Evolutionary conservation across 2,113 vertebrate genomes (phyloP), one percentile per base, ranked within the genome.

Genomic region (Stigmatopora nigra): DNA sequence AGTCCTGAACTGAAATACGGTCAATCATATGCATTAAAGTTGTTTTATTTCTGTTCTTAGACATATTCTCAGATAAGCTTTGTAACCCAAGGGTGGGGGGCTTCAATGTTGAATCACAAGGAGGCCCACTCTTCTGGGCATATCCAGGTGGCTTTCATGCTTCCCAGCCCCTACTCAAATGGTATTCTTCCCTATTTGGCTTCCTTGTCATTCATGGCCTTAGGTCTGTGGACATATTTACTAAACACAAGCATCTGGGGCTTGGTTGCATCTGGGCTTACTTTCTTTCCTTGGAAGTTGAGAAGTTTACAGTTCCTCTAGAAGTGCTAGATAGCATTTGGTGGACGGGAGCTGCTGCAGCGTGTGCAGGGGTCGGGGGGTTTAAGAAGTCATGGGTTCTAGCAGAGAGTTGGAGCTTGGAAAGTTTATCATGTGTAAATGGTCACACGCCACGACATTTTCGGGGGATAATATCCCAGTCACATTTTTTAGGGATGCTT

Each of bases 201-300:
- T 38, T 69, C 41, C 58, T 66, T 51, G 76, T 78, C 76, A 57
- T 56, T 81, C 77, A 71, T 4, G 49, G 47, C 57, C 71, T 65
- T 63, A 67, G 73, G 73, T 73, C 73, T 75, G 72, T 41, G 63
- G 56, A 85, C 61, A 71, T 90, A 84, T 90, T 91, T 90, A 83
- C 79, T 78, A 89, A 91, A 91, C 85, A 89, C 71, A 67, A 65
- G 79, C 88, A 86, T 86, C 85, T 91, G 87, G 68, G 67, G 64
- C 64, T 71, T 60, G 44, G 7, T 53, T 5, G 22, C 80, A 82
- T 84, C 76, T 78, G 83, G 80, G 52, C 68, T 75, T 71, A 72
- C 38, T 61, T 61, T 45, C 41, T 78, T 82, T 68, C 20, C 61
- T 20, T 48, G 61, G 8, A 67, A 31, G 46, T 0, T 1, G 58